Percentiles rank a stretch among this genome's conserved stretches.
Evolutionary conservation across 2,888 invertebrate species (phyloP).

Genomic region (Spodoptera exigua): DNA sequence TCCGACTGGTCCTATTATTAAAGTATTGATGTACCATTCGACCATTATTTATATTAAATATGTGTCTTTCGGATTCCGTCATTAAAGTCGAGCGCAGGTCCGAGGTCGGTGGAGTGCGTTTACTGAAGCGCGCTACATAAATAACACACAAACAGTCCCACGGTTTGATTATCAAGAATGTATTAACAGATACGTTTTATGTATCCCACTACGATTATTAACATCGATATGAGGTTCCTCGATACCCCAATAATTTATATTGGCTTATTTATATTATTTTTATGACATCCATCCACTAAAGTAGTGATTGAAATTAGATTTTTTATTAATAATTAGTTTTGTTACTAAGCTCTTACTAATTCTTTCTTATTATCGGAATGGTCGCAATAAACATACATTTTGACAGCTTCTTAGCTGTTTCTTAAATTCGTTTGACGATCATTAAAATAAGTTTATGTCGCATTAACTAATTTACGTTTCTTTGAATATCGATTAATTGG

Average conservation of each 20-base stretch:
- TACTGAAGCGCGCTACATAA: slow-evolving; percentile 49
- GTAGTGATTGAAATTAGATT: slow-evolving; percentile 56
- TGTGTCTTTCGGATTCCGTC: slow-evolving; percentile 46
- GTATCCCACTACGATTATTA: slow-evolving; percentile 54
- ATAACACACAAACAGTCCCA: slow-evolving; percentile 58
- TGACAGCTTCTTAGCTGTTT: slow-evolving; percentile 38
- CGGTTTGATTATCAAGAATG: slow-evolving; percentile 53
- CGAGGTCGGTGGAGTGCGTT: slow-evolving; percentile 43
- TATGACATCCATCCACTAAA: slow-evolving; percentile 54
- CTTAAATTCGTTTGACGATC: slow-evolving; percentile 49
- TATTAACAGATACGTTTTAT: slow-evolving; percentile 55
- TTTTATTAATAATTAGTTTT: slow-evolving; percentile 57
- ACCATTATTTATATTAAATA: slow-evolving; percentile 39
- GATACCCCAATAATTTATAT: slow-evolving; percentile 60
- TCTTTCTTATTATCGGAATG: slow-evolving; percentile 48
- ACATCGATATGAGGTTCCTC: slow-evolving; percentile 43
- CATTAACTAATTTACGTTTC: slow-evolving; percentile 47
- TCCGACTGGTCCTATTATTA: slow-evolving; percentile 58
- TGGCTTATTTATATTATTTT: slow-evolving; percentile 60
- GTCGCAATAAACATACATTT: slow-evolving; percentile 50
- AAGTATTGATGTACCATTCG: slow-evolving; percentile 46
- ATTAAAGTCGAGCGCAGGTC: slow-evolving; percentile 49
- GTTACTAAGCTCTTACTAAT: slow-evolving; percentile 55
- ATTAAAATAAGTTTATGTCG: slow-evolving; percentile 47
- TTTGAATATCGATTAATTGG: slow-evolving; percentile 44